Evolutionary conservation across 2,797 vertebrate genomes (phyloP).

Genomic region (Notamacropus eugenii): DNA sequence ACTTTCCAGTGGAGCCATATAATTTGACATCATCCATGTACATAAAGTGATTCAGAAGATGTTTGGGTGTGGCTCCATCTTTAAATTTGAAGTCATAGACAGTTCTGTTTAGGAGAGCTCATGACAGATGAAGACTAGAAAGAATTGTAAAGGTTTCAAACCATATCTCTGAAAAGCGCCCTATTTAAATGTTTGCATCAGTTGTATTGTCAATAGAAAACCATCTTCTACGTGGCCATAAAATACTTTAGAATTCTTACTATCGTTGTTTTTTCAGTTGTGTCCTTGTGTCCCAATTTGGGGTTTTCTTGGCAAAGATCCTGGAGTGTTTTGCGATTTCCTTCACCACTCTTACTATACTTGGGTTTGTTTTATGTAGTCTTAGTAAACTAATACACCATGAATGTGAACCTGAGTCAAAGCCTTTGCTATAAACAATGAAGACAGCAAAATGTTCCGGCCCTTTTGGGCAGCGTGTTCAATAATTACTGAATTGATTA

Average conservation of each 20-base stretch:
- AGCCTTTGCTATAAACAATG: neutral
- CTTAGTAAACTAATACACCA: neutral
- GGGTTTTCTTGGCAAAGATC: neutral
- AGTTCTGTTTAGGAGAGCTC: neutral
- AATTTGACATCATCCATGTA: neutral
- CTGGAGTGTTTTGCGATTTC: neutral
- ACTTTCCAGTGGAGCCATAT: neutral
- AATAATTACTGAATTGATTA: too few relatives aligned
- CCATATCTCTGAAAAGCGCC: neutral
- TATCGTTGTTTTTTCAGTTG: neutral
- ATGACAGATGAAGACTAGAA: neutral
- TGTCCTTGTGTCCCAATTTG: neutral
- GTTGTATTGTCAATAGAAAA: neutral
- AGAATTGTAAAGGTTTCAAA: neutral
- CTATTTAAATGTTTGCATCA: neutral
- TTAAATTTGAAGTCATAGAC: neutral
- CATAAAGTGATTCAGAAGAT: neutral
- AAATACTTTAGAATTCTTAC: neutral
- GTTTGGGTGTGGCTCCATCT: neutral
- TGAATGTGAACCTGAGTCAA: neutral
- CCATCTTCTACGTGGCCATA: neutral
- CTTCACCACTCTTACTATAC: neutral
- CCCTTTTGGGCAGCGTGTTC: too few relatives aligned
- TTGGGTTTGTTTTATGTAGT: neutral
- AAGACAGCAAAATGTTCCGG: neutral